phyloP scores from a whole-genome alignment of 2,888 invertebrate species.

The Girardia tigrina region DNA sequence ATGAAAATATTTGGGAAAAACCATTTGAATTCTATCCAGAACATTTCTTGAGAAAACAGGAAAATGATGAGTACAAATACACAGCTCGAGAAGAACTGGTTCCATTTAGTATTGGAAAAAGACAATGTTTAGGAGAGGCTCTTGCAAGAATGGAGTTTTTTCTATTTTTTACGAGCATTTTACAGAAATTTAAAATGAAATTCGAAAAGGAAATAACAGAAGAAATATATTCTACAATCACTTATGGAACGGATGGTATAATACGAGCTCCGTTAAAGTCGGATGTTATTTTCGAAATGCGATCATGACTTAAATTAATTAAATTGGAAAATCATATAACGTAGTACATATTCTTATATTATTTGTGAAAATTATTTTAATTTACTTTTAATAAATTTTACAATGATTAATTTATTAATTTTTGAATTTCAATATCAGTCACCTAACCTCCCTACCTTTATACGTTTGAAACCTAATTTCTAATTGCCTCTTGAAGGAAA shows the following conservation, averaged over 20 bases:
- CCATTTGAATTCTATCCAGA: slow-evolving; percentile 35
- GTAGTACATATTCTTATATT: no score
- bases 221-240: not conserved
- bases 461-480: no score
- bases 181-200: slow-evolving; percentile 26
- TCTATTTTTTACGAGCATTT: slow-evolving; percentile 35
- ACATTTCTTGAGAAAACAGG: slow-evolving; percentile 25
- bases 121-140: slow-evolving; percentile 35
- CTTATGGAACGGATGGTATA: not conserved
- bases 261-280: not conserved
- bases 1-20: slow-evolving; percentile 31
- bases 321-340: no score
- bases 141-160: slow-evolving; percentile 35
- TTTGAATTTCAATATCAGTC: no score
- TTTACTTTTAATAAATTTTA: no score
- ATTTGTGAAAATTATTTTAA: no score
- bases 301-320: no score
- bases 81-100: slow-evolving; percentile 30
- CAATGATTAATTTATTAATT: no score
- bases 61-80: not conserved
- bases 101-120: slow-evolving; percentile 32
- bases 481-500: no score
- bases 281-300: slow-evolving; percentile 18
- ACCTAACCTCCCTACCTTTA: no score
- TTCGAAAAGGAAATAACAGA: slow-evolving; percentile 21